Percentiles rank a stretch among this genome's conserved stretches.
phyloP scores from a whole-genome alignment of 2,113 vertebrate genomes.

The Oreochromis niloticus region DNA sequence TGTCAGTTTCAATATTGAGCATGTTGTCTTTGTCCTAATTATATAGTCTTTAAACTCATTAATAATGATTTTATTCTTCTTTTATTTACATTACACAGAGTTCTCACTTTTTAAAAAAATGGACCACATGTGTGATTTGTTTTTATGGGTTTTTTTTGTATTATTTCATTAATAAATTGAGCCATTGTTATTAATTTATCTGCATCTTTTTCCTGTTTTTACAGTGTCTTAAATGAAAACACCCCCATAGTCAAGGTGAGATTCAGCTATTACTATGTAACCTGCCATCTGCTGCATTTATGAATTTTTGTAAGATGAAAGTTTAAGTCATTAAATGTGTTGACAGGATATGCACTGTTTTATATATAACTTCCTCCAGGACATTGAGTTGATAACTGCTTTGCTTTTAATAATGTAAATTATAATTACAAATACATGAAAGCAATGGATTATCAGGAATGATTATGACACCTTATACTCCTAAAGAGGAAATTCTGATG shows the following conservation, averaged over 20 bases:
- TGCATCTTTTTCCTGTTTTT: not conserved
- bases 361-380: not conserved
- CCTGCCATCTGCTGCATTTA: not conserved
- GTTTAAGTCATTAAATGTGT: not conserved
- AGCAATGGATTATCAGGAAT: not conserved
- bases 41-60: not conserved
- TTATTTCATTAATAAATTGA: not conserved
- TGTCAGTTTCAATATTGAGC: not conserved
- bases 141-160: not conserved
- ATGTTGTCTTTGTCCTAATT: not conserved
- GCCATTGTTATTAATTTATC: not conserved
- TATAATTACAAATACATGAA: not conserved
- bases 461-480: not conserved
- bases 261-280: not conserved
- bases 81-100: not conserved
- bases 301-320: not conserved
- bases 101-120: not conserved
- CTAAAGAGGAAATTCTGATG: not conserved
- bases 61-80: not conserved
- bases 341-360: not conserved
- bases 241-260: not conserved
- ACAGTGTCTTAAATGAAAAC: not conserved
- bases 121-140: not conserved
- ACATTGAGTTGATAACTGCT: not conserved
- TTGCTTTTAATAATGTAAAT: not conserved